A percentile compares a stretch with the other conserved stretches of the same genome.
These are phyloP conservation scores for Molossus alvarezi DNA, from an alignment of 2,797 vertebrate genomes.

Conservation along the genomic window DNA sequence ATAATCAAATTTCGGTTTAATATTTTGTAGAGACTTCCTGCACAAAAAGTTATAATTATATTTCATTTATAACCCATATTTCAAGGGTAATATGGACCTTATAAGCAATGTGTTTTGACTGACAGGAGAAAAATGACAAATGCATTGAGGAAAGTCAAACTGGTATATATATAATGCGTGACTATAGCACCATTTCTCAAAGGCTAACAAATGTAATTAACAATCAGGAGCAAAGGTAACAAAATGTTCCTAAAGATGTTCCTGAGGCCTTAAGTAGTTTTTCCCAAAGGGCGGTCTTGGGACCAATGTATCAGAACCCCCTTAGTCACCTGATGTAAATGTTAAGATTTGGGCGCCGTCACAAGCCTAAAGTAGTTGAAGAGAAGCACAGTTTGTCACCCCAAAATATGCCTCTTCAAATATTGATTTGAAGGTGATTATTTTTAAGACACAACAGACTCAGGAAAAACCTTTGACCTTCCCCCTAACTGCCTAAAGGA, in stretches of 20 bases:
- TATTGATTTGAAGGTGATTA: neutral
- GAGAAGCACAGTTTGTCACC: neutral
- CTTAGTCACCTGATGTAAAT: neutral
- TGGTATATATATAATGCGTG: neutral
- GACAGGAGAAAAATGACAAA: neutral
- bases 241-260: neutral
- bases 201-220: neutral
- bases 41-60: neutral
- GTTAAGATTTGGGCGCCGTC: neutral
- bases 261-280: neutral
- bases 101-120: neutral
- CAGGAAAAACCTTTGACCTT: neutral
- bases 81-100: neutral
- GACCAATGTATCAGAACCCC: neutral
- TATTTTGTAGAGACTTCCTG: neutral
- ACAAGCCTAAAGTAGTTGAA: neutral
- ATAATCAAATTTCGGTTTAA: neutral
- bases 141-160: neutral
- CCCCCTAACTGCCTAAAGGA: neutral
- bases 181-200: neutral
- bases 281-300: neutral
- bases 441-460: neutral
- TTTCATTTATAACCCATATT: neutral
- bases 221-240: neutral
- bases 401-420: neutral